These are phyloP conservation scores for Deilephila porcellus DNA, from an alignment of 2,888 invertebrate species.

Conservation along the genomic window DNA sequence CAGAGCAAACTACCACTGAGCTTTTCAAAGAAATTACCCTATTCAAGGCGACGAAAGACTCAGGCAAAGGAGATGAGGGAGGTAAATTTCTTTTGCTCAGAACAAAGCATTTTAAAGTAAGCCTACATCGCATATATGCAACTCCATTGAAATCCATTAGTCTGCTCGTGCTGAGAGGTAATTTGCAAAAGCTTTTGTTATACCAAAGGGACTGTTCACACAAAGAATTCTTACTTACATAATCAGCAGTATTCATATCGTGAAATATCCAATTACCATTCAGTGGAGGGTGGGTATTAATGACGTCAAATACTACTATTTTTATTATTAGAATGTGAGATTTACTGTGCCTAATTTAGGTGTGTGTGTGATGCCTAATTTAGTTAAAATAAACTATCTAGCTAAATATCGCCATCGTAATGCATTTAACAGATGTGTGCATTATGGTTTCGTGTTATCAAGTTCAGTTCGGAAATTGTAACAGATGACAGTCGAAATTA, in stretches of 20 bases:
- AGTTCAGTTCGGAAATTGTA: too few relatives aligned
- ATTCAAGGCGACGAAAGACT: constrained; percentile 69
- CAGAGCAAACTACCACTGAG: constrained; percentile 57
- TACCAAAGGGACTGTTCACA: constrained; percentile 64
- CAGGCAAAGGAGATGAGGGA: constrained; percentile 63
- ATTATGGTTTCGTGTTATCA: too few relatives aligned
- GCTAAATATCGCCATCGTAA: too few relatives aligned
- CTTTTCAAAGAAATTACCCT: constrained; percentile 71
- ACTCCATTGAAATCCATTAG: constrained; percentile 81
- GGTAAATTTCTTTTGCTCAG: constrained; percentile 74
- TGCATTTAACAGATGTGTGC: too few relatives aligned
- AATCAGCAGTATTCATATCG: constrained; percentile 69
- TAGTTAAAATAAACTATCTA: too few relatives aligned
- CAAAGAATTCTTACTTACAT: constrained; percentile 66
- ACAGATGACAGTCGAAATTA: too few relatives aligned
- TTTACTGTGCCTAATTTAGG: constrained; percentile 39
- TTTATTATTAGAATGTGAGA: constrained; percentile 32
- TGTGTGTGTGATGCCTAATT: not conserved
- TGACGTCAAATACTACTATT: constrained; percentile 60
- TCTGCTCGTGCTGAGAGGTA: constrained; percentile 69
- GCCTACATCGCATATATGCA: constrained; percentile 74
- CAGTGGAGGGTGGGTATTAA: constrained; percentile 55
- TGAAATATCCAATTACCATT: constrained; percentile 69
- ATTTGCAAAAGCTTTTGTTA: constrained; percentile 78
- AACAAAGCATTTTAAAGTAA: constrained; percentile 78